Evolutionary conservation across 2,888 invertebrate species (phyloP), one percentile per base, ranked within the genome.

Genomic region (Ichneumon xanthorius): DNA sequence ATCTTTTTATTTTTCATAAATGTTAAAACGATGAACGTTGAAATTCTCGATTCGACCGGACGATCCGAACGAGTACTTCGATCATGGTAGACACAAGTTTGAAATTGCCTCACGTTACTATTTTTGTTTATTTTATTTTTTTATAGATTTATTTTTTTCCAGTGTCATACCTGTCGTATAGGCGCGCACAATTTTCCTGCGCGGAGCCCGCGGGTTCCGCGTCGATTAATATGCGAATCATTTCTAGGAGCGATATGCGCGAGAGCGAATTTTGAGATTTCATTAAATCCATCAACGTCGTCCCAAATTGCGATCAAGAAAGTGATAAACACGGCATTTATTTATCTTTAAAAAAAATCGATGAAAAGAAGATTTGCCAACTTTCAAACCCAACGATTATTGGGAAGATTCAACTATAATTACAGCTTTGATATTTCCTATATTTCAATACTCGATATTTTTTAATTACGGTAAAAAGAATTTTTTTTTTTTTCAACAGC

Each of bases 71-170:
- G 87, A 88, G 87, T 89, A 89, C 87, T 87, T 90, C 87, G 89
- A 90, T 88, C 88, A 92, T 93, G 94, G 91, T 91, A 90, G 94
- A 94, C 94, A 94, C 94, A 94, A 94, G 93, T 93, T 93, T 91
- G 93, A 93, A 93, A 93, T 91, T 89, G 86, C 86, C 88, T 84
- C 81, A 86, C 79, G 76, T 72, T 80, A 82, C 85, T 80, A 45
- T 58, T 83, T 73, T 9, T 75, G 67, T 71, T 73, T 71, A 40
- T 11, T 58, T 58, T 55, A 33, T 55, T 67, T 72, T 71, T 55
- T 72, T 78, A 55, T 72, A 22, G 26, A n/a, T 72, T 45, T 14
- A 33, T 40, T 67, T 58, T 71, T 45, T 82, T 68, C 53, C 68
- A 65, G 33, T 80, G 76, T 76, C 65, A 63, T 82, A 26, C 33